A percentile compares a stretch with the other conserved stretches of the same genome.
Conservation (phyloP, 2,113 vertebrate genomes). For the Tyrannus savana region DNA sequence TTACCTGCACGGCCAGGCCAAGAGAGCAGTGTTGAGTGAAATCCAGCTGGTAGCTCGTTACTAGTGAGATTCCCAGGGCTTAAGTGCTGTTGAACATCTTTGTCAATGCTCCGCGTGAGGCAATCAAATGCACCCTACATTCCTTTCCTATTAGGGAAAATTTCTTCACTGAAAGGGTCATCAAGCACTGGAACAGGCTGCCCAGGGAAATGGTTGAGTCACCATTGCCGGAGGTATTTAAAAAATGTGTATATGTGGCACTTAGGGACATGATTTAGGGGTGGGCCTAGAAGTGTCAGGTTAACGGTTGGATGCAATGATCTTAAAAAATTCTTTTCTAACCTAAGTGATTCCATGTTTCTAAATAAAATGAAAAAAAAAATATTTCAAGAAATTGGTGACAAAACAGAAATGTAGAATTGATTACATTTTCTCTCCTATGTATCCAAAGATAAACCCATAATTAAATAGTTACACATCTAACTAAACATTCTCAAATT, state of each 20-base stretch:
- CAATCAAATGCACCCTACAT: background rate
- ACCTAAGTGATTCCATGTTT: background rate
- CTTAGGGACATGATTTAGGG: background rate
- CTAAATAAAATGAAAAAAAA: background rate
- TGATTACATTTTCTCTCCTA: background rate
- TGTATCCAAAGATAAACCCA: background rate
- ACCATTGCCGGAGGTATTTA: background rate
- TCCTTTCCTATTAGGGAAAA: background rate
- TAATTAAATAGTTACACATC: background rate
- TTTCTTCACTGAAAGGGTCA: background rate
- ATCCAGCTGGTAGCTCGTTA: background rate
- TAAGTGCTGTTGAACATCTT: background rate
- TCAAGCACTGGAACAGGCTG: background rate
- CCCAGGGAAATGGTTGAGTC: background rate
- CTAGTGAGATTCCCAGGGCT: background rate
- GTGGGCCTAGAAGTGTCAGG: background rate
- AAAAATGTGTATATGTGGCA: background rate
- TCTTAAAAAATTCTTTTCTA: background rate
- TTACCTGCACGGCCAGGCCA: background rate
- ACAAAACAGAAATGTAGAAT: background rate
- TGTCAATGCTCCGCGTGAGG: background rate
- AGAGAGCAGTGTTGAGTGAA: background rate
- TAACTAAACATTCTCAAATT: background rate
- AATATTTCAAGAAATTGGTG: background rate
- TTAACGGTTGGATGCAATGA: background rate